These are phyloP conservation scores for Palloptera scutellata DNA, from an alignment of 2,888 invertebrate species.

Conservation along the genomic window DNA sequence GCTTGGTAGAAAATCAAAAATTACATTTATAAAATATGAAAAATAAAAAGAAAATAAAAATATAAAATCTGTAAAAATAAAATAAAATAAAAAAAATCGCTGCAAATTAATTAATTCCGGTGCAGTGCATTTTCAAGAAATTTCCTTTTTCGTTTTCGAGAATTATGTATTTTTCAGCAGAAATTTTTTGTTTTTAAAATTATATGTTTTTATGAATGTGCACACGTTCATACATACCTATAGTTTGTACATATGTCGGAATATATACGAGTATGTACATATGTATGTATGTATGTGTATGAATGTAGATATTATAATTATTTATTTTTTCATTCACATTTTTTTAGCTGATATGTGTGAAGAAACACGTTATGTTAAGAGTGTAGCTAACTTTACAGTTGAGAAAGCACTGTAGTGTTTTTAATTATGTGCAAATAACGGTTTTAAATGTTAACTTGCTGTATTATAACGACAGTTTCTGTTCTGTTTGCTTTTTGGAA, in stretches of 20 bases:
- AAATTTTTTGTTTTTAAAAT: too few relatives aligned
- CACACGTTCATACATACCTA: background rate
- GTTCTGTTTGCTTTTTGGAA: too few relatives aligned
- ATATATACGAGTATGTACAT: background rate
- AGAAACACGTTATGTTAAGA: background rate
- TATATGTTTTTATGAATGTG: too few relatives aligned
- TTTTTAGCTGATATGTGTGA: background rate
- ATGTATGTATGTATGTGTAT: background rate
- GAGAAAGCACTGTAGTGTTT: slow-evolving; percentile 47
- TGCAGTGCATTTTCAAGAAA: slow-evolving; percentile 55
- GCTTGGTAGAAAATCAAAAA: slow-evolving; percentile 44
- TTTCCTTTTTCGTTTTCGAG: slow-evolving; percentile 42
- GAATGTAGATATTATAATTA: background rate
- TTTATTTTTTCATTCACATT: background rate
- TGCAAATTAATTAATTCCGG: slow-evolving; percentile 57
- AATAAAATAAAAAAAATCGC: slow-evolving; percentile 19
- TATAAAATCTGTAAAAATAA: slow-evolving; percentile 22
- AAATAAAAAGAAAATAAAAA: slow-evolving; percentile 5
- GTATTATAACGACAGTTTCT: too few relatives aligned
- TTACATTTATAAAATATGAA: slow-evolving; percentile 34
- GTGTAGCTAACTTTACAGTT: slow-evolving; percentile 56
- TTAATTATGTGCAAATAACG: slow-evolving; percentile 13
- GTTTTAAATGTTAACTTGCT: background rate
- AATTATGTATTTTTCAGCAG: slow-evolving; percentile 11
- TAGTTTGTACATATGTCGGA: too few relatives aligned